Base-by-base conservation (phyloP, 2,888 invertebrate genomes). In the Drosophila koepferae region DNA sequence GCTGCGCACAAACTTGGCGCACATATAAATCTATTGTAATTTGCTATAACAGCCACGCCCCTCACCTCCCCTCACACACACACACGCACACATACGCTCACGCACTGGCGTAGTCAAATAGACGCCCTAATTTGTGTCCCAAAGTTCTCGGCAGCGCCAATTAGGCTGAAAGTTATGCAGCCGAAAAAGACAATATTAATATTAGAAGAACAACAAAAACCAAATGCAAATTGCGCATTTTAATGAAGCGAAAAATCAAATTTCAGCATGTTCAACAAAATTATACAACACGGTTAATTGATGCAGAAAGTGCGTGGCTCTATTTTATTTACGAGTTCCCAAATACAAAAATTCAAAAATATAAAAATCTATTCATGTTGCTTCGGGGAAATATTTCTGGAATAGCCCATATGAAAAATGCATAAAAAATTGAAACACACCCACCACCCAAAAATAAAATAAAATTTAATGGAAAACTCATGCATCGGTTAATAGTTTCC, bases 211-310 rank as follows among this genome's bases (percentile, higher is more conserved):
- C 58, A 83, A 75, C 61, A 72, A 66, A 73, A 80, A 72, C 82
- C 2, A 80, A 86, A 88, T 79, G 77, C 66, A 77, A 77, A 77
- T 67, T 70, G 77, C 46, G 56, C 56, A 58, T 71, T 70, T 75
- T 65, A 84, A 89, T 89, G 89, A 86, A 83, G 84, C 89, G 81
- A 61, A 71, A 83, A 81, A 81, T 71, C 69, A 72, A 86, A 86
- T 83, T 77, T 64, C 41, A 72, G 64, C 74, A 54, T 43, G 20
- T 28, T 38, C 48, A 49, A 12, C 60, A 8, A 51, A 18, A 58
- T 62, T 60, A 55, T 61, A 53, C 55, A 66, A 53, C 43, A 56
- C 46, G 63, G 81, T 70, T 86, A 89, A 84, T 83, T 84, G 84
- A 60, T 74, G 84, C 81, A 81, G 78, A 81, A 86, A 74, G 28